Percentiles rank a stretch among this genome's conserved stretches.
Evolutionary conservation across 2,113 vertebrate genomes (phyloP).

Genomic region (Phodopus roborovskii): DNA sequence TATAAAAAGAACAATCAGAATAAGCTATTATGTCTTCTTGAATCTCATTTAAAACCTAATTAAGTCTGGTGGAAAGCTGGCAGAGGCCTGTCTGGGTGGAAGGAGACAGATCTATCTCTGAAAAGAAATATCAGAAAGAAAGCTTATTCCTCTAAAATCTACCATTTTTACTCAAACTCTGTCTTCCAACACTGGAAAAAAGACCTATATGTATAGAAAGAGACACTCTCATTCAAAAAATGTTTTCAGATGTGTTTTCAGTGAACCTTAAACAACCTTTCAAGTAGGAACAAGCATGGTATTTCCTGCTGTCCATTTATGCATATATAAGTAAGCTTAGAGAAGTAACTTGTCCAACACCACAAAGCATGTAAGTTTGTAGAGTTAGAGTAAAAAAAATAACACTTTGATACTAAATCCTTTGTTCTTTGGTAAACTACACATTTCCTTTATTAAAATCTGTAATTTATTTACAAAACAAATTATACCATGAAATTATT

Average conservation of each 20-base stretch:
- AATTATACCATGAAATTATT: constrained; percentile 28
- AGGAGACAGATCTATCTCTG: constrained; percentile 81
- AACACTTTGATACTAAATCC: neutral
- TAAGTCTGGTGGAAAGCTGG: constrained; percentile 86
- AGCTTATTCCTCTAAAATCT: constrained; percentile 51
- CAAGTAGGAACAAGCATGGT: neutral
- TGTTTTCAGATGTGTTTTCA: constrained; percentile 49
- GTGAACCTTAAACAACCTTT: neutral
- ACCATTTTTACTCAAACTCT: constrained; percentile 60
- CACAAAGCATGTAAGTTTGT: neutral
- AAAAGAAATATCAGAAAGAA: constrained; percentile 23
- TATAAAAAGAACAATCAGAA: constrained; percentile 90
- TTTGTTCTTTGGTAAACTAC: neutral
- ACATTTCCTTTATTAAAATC: constrained; percentile 41
- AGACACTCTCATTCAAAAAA: constrained; percentile 37
- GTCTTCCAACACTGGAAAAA: constrained; percentile 34
- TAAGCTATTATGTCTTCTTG: constrained; percentile 88
- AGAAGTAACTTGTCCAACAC: constrained; percentile 37
- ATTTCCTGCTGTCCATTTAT: neutral
- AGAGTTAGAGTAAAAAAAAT: neutral
- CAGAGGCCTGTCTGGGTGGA: constrained; percentile 79
- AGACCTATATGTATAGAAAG: neutral
- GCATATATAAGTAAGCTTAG: constrained; percentile 13
- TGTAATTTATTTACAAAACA: constrained; percentile 5
- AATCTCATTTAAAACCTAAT: constrained; percentile 90